These are phyloP conservation scores for Taeniopygia guttata DNA, from an alignment of 2,797 vertebrate genomes.

Conservation along the genomic window DNA sequence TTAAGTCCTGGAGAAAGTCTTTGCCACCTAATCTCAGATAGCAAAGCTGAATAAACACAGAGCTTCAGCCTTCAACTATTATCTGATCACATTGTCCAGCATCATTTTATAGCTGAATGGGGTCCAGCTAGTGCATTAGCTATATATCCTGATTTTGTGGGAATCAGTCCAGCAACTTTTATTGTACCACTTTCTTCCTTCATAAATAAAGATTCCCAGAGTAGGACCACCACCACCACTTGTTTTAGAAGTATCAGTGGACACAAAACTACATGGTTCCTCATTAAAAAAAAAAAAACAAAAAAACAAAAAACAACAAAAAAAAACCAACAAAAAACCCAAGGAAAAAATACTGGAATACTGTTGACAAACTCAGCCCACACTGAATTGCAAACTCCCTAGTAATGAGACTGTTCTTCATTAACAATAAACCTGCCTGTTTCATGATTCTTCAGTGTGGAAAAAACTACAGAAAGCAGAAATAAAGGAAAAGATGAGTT, in stretches of 20 bases:
- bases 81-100: slow-evolving; percentile 35
- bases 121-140: slow-evolving; percentile 51
- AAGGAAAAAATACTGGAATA: neutral
- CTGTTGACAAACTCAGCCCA: neutral
- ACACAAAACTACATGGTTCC: neutral
- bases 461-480: neutral
- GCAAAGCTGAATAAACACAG: slow-evolving; percentile 43
- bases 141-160: neutral
- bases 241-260: neutral
- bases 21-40: slow-evolving; percentile 30
- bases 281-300: neutral
- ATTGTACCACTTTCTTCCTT: neutral
- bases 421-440: neutral
- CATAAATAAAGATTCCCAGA: neutral
- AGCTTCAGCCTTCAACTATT: neutral
- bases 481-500: neutral
- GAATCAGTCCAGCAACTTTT: slow-evolving; percentile 21
- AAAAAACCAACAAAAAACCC: neutral
- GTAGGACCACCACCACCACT: neutral
- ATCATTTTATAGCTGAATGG: slow-evolving; percentile 44
- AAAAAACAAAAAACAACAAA: neutral
- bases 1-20: slow-evolving; percentile 34
- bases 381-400: neutral
- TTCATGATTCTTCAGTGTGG: neutral
- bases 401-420: neutral